phyloP scores from a whole-genome alignment of 2,888 invertebrate species.

The Pseudococcus longispinus region DNA sequence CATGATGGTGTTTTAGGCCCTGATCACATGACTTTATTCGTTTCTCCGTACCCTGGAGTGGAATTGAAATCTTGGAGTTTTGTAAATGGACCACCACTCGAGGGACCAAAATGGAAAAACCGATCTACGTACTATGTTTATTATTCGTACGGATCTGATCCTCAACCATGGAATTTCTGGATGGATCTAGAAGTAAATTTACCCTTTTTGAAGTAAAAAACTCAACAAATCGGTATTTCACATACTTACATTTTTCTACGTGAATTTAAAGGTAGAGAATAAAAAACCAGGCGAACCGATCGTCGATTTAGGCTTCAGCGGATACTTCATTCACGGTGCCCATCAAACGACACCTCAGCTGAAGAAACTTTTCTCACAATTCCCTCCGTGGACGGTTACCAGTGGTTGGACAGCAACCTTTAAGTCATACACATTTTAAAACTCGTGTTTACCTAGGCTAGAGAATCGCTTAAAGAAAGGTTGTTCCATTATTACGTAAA shows the following conservation, averaged over 20 bases:
- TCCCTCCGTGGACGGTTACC: conserved; percentile 72
- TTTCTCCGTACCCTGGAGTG: conserved; percentile 70
- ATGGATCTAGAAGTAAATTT: conserved; percentile 67
- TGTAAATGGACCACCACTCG: conserved; percentile 66
- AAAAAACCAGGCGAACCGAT: conserved; percentile 63
- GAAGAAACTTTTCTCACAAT: conserved; percentile 67
- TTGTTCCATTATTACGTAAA: background rate
- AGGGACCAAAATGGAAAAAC: conserved; percentile 67
- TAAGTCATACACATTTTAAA: conserved; percentile 69
- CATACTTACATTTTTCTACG: conserved; percentile 41
- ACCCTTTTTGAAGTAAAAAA: background rate
- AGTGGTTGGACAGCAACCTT: conserved; percentile 76
- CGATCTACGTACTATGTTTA: conserved; percentile 73
- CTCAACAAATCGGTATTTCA: background rate
- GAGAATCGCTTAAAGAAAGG: background rate
- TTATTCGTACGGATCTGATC: conserved; percentile 70
- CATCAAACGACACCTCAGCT: conserved; percentile 66
- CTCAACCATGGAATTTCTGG: conserved; percentile 69
- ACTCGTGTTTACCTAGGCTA: background rate
- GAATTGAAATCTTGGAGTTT: conserved; percentile 69
- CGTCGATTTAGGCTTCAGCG: conserved; percentile 69
- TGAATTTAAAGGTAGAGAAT: conserved; percentile 63
- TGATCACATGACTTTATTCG: conserved; percentile 72
- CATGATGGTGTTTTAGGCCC: conserved; percentile 66
- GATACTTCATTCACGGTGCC: conserved; percentile 69